Percentiles rank a stretch among this genome's conserved stretches.
Conservation (phyloP, 2,797 vertebrate genomes). For the Acanthurus tractus region DNA sequence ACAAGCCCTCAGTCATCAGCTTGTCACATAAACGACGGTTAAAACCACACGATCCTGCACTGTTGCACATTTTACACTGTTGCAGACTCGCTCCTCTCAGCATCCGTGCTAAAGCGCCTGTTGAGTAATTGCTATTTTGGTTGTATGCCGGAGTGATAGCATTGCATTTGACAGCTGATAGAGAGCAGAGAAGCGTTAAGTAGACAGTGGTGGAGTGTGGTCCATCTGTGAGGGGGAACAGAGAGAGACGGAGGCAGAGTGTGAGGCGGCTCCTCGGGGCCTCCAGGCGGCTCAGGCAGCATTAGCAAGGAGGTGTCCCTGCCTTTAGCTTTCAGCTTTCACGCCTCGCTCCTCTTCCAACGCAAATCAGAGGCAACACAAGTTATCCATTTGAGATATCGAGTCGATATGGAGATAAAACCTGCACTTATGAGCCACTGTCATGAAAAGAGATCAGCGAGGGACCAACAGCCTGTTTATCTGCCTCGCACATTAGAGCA, state of each 20-base stretch:
- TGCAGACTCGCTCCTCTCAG: slow-evolving; percentile 24
- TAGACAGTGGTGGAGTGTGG: slow-evolving; percentile 70
- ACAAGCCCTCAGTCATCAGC: background rate
- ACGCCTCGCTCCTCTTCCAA: slow-evolving; percentile 90
- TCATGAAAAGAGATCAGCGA: slow-evolving; percentile 84
- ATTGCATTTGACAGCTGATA: slow-evolving; percentile 74
- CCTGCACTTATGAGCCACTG: slow-evolving; percentile 87
- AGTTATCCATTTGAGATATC: slow-evolving; percentile 93
- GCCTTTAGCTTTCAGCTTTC: slow-evolving; percentile 90
- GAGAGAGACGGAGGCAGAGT: slow-evolving; percentile 28
- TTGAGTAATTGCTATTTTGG: slow-evolving; percentile 65
- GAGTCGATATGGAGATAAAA: slow-evolving; percentile 91
- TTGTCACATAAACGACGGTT: slow-evolving; percentile 15
- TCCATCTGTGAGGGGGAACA: slow-evolving; percentile 70
- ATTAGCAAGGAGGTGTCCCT: slow-evolving; percentile 86
- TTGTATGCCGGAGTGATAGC: slow-evolving; percentile 53
- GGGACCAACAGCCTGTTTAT: slow-evolving; percentile 88
- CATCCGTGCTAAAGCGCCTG: slow-evolving; percentile 29
- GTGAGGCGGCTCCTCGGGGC: slow-evolving; percentile 65
- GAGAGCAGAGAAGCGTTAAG: slow-evolving; percentile 67
- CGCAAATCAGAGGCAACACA: slow-evolving; percentile 92
- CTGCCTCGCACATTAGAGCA: slow-evolving; percentile 89
- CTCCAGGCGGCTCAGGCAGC: slow-evolving; percentile 66
- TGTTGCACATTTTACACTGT: background rate
- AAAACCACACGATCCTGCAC: slow-evolving; percentile 3